A percentile compares a stretch with the other conserved stretches of the same genome.
phyloP scores from a whole-genome alignment of 1,140 invertebrate species.

The Lanistes nyassanus region DNA sequence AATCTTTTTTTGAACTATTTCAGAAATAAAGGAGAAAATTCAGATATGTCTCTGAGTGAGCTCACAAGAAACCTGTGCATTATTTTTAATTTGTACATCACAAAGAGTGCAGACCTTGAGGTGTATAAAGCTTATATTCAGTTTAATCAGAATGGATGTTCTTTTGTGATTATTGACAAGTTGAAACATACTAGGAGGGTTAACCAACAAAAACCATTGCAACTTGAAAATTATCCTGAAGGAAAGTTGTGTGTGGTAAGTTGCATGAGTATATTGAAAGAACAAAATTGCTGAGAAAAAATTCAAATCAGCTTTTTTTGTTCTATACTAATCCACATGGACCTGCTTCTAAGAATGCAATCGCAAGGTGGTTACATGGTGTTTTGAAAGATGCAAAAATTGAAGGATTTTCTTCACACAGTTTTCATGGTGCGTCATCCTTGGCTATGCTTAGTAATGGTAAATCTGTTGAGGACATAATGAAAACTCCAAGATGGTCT shows the following conservation, averaged over 20 bases:
- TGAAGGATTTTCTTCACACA: not conserved
- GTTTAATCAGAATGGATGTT: not conserved
- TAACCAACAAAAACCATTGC: too few species aligned
- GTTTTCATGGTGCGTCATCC: not conserved
- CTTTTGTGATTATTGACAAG: not conserved
- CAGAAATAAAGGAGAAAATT: too few species aligned
- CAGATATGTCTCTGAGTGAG: too few species aligned
- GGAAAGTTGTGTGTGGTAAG: not conserved
- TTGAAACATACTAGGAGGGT: not conserved
- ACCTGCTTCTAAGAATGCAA: not conserved
- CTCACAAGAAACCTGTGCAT: too few species aligned
- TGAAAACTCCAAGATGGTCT: constrained; percentile 12
- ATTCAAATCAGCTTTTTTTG: not conserved
- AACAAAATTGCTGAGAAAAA: too few species aligned
- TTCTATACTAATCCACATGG: not conserved
- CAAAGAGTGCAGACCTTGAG: too few species aligned
- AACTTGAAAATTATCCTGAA: not conserved
- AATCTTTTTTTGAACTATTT: not conserved
- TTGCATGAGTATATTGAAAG: not conserved
- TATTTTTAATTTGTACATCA: too few species aligned
- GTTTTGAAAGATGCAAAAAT: not conserved
- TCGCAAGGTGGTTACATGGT: not conserved
- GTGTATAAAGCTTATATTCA: too few species aligned
- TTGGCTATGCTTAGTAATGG: constrained; percentile 8
- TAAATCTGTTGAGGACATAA: not conserved